Conservation (phyloP, 2,113 vertebrate genomes). For the Colossoma macropomum region DNA sequence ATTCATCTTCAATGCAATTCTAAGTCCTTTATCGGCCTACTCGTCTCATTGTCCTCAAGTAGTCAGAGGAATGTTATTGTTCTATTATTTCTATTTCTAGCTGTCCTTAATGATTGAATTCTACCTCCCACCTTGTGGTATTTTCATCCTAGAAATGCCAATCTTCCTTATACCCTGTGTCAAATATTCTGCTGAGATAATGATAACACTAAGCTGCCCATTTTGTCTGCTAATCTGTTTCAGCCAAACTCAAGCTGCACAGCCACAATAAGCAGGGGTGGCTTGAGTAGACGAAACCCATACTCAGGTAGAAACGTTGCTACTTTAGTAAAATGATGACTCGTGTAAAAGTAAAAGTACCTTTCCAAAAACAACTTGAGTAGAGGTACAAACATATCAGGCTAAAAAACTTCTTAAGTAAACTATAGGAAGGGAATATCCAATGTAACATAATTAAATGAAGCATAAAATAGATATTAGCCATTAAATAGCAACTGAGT, state of each 20-base stretch:
- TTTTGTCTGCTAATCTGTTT: slow-evolving; percentile 6
- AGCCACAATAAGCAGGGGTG: not conserved
- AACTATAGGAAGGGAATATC: too few relatives aligned
- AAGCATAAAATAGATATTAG: too few relatives aligned
- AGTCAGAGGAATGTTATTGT: slow-evolving; percentile 5
- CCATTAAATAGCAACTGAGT: too few relatives aligned
- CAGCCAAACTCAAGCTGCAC: not conserved
- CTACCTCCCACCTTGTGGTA: slow-evolving; percentile 26
- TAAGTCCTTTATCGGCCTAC: slow-evolving; percentile 13
- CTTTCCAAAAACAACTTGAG: too few relatives aligned
- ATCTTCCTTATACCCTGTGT: slow-evolving; percentile 4
- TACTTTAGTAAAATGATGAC: too few relatives aligned
- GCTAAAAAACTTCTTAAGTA: too few relatives aligned
- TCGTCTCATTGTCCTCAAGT: slow-evolving; percentile 22
- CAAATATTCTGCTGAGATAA: slow-evolving; percentile 25
- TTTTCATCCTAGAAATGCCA: slow-evolving; percentile 37
- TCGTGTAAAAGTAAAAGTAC: not conserved
- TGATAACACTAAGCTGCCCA: slow-evolving; percentile 15
- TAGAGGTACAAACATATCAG: too few relatives aligned
- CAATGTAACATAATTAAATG: too few relatives aligned
- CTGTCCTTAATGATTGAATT: slow-evolving; percentile 10
- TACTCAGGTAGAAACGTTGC: not conserved
- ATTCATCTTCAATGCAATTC: slow-evolving; percentile 43
- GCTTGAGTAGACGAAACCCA: not conserved
- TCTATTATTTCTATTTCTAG: slow-evolving; percentile 33